Base-by-base conservation (phyloP, 2,888 invertebrate genomes). In the Nomada fucata region DNA sequence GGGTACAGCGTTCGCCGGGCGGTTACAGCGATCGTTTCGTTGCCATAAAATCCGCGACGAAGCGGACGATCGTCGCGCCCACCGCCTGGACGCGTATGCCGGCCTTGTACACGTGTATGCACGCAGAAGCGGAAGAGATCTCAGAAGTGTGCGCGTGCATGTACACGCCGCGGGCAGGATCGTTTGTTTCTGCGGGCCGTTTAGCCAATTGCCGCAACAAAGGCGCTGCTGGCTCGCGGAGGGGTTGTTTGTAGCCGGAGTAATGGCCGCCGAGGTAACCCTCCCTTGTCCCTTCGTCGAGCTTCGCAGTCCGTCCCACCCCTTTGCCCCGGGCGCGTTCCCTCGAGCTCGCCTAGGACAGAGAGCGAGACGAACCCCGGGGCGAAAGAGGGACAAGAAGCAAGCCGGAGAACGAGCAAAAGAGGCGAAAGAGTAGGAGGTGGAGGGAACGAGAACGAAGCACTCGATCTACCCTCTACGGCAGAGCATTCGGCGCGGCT, bases 121-220 rank as follows among this genome's bases (percentile, higher is more conserved):
- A 59, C 60, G 65, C 61, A 26, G 73, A 78, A 65, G 63, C 74
- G 79, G 76, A 72, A 81, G 75, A 83, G 76, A 78, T 85, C 83
- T 83, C 83, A 13, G 20, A 47, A 20, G 47, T 20, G 42, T 20
- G 13, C 9, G 13, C 15, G 42, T 20, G 29, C 29, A n/a, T 15
- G 55, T 87, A 89, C 88, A 86, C 89, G 88, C 90, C 90, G 89
- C 82, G 53, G 87, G 86, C 80, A 76, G 79, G 89, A 90, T 92
- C 91, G 91, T 92, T 92, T 92, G 92, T 91, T 92, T 91, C 89
- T 87, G 90, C 86, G 87, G 87, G 90, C 86, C 90, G 92, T 92
- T 92, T 91, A 92, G 91, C 91, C 92, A 92, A 92, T 92, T 92
- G 92, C 89, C 85, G 91, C 91, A 91, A 92, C 92, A 92, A 92